Base-by-base conservation (phyloP, 2,888 invertebrate species). In the Eulithis prunata region DNA sequence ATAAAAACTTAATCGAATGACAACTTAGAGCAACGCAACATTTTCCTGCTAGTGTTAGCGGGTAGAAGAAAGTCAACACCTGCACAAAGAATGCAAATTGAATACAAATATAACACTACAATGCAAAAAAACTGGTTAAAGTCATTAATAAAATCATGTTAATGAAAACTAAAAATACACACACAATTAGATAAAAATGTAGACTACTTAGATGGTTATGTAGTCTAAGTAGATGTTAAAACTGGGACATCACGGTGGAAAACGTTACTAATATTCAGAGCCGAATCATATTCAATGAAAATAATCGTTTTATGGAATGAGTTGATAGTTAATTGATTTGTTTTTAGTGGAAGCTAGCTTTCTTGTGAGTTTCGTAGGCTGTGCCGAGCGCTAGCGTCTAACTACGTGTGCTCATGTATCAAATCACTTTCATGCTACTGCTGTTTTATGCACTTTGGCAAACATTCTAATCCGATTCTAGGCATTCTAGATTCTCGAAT, bases 11-110 rank as follows among this genome's bases (percentile, higher is more conserved):
- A 84, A 80, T 66, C 81, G 84, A 80, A 83, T 80, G 76, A 83
- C 79, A 85, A 83, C 82, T 82, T 82, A 88, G 87, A 90, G 88
- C 89, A 89, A 90, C 88, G 92, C 92, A 93, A 92, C 92, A 92
- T 92, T 92, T 93, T 91, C 90, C 90, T 92, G 92, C 93, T 90
- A 89, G 85, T 88, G 92, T 93, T 92, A 92, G 91, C 90, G 88
- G 87, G 87, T 88, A 89, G 91, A 86, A 88, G 89, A 90, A 91
- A 90, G 84, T 89, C 87, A 91, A 92, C 87, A 92, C 91, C 91
- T 92, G 91, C 89, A 92, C 92, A 92, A 91, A 91, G 83, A 91
- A 93, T 91, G 92, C 92, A 86, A 84, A 83, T 89, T 90, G 84
- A 85, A 88, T 88, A 91, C 86, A 88, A 84, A 81, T 80, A 80